Conservation (phyloP, 2,113 vertebrate genomes). For the Neofelis nebulosa region DNA sequence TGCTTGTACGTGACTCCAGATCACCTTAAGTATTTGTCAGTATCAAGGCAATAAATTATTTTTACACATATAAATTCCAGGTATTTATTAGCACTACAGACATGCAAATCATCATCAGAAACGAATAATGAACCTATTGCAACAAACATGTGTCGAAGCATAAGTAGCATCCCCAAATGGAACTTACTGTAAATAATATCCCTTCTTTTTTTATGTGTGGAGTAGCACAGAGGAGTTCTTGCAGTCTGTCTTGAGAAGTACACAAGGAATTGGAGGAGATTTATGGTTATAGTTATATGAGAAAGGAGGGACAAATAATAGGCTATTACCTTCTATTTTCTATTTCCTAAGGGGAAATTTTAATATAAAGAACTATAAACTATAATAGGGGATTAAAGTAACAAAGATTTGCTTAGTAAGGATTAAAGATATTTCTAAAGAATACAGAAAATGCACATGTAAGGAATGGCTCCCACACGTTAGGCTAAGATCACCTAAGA, state of each 20-base stretch:
- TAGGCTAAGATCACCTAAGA: not conserved
- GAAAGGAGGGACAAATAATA: not conserved
- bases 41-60: conserved; percentile 6
- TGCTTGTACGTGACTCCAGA: not conserved
- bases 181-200: not conserved
- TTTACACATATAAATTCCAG: not conserved
- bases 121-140: not conserved
- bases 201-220: not conserved
- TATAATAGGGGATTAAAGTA: not conserved
- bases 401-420: not conserved
- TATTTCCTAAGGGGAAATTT: not conserved
- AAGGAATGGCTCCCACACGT: not conserved
- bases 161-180: not conserved
- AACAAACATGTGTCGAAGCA: not conserved
- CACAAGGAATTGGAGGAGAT: not conserved
- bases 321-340: not conserved
- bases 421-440: conserved; percentile 7
- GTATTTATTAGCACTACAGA: not conserved
- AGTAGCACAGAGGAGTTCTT: not conserved
- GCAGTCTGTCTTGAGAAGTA: not conserved
- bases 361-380: conserved; percentile 14
- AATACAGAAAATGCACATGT: not conserved
- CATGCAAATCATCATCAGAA: not conserved
- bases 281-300: not conserved
- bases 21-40: not conserved